Conservation (phyloP, 2,888 invertebrate species). For the Ochlodes sylvanus region DNA sequence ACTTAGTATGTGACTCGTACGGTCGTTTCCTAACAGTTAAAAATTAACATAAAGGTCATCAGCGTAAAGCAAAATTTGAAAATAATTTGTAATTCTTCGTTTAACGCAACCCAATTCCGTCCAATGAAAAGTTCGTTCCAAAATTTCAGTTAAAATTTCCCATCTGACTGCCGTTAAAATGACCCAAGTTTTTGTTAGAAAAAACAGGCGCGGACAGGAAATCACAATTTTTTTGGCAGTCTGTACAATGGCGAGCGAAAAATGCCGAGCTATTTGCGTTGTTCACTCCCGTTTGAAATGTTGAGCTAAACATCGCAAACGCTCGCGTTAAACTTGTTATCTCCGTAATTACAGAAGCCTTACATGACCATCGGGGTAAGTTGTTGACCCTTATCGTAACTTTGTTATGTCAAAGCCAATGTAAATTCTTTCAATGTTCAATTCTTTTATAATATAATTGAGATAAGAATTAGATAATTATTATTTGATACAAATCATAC, state of each 20-base stretch:
- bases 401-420: conserved; percentile 8
- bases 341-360: conserved; percentile 29
- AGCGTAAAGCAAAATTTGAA: background rate
- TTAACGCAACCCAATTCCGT: background rate
- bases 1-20: too few relatives aligned
- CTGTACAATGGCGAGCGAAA: background rate
- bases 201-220: background rate
- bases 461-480: too few relatives aligned
- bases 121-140: background rate
- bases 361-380: conserved; percentile 13
- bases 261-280: background rate
- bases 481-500: too few relatives aligned
- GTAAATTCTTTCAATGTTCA: background rate
- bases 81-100: background rate
- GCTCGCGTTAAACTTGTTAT: conserved; percentile 13
- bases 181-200: conserved; percentile 5
- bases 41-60: too few relatives aligned
- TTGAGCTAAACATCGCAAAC: background rate
- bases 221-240: conserved; percentile 7
- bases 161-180: background rate
- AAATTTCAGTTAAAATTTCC: background rate
- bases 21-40: too few relatives aligned
- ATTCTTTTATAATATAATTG: background rate
- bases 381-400: conserved; percentile 27
- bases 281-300: conserved; percentile 6